A percentile compares a stretch with the other conserved stretches of the same genome.
These are phyloP conservation scores for Chamaea fasciata DNA, from an alignment of 2,113 vertebrate species.

Conservation along the genomic window DNA sequence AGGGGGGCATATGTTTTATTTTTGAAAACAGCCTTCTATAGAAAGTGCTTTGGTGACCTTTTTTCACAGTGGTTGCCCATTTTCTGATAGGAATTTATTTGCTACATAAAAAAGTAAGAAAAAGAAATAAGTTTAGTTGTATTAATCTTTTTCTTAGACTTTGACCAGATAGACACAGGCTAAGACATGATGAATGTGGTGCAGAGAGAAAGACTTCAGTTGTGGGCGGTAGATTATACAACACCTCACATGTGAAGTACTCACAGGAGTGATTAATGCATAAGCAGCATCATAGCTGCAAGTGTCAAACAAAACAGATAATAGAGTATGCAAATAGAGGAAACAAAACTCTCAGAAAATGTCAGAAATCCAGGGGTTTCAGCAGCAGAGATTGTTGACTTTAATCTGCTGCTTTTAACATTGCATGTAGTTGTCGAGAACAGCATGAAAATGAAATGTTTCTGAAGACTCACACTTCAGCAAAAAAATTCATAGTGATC, in stretches of 20 bases:
- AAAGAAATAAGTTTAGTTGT: neutral
- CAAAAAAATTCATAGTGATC: neutral
- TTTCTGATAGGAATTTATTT: neutral
- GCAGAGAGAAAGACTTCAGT: neutral
- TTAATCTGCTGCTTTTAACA: slow-evolving; percentile 57
- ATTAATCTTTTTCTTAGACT: neutral
- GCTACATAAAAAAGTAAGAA: neutral
- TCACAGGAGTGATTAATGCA: slow-evolving; percentile 48
- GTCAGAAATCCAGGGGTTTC: slow-evolving; percentile 31
- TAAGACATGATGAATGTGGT: neutral
- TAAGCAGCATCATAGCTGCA: slow-evolving; percentile 44
- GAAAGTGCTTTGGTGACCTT: neutral
- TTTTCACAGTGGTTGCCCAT: neutral
- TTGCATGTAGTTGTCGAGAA: slow-evolving; percentile 35
- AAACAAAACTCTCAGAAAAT: slow-evolving; percentile 52
- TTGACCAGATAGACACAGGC: neutral
- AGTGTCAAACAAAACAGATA: slow-evolving; percentile 65
- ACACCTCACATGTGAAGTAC: neutral
- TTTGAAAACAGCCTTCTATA: neutral
- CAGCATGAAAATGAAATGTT: slow-evolving; percentile 35
- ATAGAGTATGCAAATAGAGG: slow-evolving; percentile 61
- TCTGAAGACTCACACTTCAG: slow-evolving; percentile 9
- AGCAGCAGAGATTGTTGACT: slow-evolving; percentile 46
- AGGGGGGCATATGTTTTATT: neutral
- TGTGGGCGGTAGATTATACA: neutral